Evolutionary conservation across 2,888 invertebrate species (phyloP).

Genomic region (Pharmacophagus antenor): DNA sequence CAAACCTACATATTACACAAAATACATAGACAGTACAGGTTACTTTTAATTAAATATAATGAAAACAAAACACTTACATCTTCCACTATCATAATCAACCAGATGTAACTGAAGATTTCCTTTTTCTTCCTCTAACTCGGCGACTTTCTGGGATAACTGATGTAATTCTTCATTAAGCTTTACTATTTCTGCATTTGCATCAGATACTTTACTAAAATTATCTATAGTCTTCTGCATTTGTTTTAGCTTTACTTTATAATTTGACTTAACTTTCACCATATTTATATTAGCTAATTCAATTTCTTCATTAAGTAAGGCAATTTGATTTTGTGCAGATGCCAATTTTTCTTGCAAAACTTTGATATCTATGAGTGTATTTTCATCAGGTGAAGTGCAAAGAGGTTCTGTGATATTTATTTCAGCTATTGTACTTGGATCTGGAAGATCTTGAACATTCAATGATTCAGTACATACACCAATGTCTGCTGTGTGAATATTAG

Average conservation of each 20-base stretch:
- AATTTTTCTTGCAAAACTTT: conserved; percentile 66
- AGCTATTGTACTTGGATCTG: not conserved
- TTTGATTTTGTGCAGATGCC: conserved; percentile 65
- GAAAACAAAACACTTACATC: conserved; percentile 72
- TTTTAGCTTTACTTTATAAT: conserved; percentile 86
- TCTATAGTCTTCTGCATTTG: conserved; percentile 88
- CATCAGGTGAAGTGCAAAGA: conserved; percentile 11
- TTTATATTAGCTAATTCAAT: conserved; percentile 88
- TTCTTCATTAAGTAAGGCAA: conserved; percentile 83
- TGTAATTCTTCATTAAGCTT: conserved; percentile 83
- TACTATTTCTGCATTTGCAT: conserved; percentile 84
- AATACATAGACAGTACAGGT: too few species aligned
- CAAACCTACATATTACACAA: too few species aligned
- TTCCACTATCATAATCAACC: conserved; percentile 88
- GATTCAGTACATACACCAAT: conserved; percentile 51
- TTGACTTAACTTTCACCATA: conserved; percentile 88
- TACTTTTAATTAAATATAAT: too few species aligned
- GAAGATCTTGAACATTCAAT: not conserved
- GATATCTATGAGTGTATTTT: conserved; percentile 35
- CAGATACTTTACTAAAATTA: conserved; percentile 83
- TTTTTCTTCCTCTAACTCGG: conserved; percentile 94
- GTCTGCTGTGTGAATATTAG: conserved; percentile 44
- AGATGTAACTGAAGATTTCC: conserved; percentile 93
- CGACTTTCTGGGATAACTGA: conserved; percentile 86
- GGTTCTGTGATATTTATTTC: conserved; percentile 16